These are phyloP conservation scores for Andrena praecox DNA, from an alignment of 2,888 invertebrate genomes.

Conservation along the genomic window DNA sequence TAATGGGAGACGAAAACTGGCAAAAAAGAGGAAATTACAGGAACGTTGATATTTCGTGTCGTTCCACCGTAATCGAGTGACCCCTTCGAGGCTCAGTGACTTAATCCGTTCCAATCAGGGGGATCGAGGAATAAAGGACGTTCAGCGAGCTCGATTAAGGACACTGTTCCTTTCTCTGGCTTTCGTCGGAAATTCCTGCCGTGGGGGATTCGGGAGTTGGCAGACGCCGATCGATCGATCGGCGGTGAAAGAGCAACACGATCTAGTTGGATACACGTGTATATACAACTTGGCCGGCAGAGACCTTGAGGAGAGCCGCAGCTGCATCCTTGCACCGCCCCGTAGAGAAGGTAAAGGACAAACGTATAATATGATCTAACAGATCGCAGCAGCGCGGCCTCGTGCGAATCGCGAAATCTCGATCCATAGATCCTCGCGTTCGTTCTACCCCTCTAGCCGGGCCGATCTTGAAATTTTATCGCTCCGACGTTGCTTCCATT, in stretches of 20 bases:
- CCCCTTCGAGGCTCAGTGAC: not conserved
- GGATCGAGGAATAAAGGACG: not conserved
- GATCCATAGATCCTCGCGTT: slow-evolving; percentile 69
- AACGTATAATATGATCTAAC: slow-evolving; percentile 75
- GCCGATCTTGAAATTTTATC: slow-evolving; percentile 58
- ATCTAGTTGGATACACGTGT: slow-evolving; percentile 58
- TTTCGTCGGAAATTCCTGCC: not conserved
- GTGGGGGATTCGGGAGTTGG: not conserved
- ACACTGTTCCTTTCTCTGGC: not conserved
- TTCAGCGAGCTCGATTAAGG: not conserved
- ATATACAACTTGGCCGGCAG: slow-evolving; percentile 36
- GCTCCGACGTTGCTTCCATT: slow-evolving; percentile 43
- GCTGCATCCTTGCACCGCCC: slow-evolving; percentile 74
- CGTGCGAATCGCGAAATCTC: slow-evolving; percentile 76
- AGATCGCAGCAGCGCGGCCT: slow-evolving; percentile 58
- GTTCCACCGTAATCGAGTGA: slow-evolving; percentile 20
- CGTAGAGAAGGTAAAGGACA: slow-evolving; percentile 77
- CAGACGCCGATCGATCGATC: slow-evolving; percentile 11
- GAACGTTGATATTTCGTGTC: slow-evolving; percentile 42
- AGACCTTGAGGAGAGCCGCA: slow-evolving; percentile 71
- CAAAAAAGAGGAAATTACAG: slow-evolving; percentile 35
- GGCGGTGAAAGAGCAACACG: slow-evolving; percentile 34
- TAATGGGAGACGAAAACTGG: slow-evolving; percentile 63
- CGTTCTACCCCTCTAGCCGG: slow-evolving; percentile 27
- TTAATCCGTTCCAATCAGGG: not conserved